Percentiles rank a stretch among this genome's conserved stretches.
Evolutionary conservation across 2,797 vertebrate genomes (phyloP).

Genomic region (Melanotaenia parkinsoni): DNA sequence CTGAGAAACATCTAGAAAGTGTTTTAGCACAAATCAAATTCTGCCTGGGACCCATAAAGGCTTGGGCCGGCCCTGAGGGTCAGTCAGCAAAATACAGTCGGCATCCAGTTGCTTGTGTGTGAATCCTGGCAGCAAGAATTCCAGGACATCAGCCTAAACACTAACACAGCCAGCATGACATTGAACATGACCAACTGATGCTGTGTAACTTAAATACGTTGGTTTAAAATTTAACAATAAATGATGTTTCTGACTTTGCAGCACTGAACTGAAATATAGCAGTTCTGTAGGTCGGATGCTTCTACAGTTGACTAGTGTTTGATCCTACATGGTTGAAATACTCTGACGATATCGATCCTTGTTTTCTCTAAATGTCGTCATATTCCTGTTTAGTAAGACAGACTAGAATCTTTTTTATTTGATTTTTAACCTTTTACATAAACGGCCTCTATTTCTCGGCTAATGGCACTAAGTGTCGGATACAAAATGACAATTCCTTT

Average conservation of each 20-base stretch:
- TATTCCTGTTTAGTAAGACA: not conserved
- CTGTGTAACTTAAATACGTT: not conserved
- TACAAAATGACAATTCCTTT: not conserved
- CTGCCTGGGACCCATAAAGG: too few species aligned
- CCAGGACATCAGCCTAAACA: too few species aligned
- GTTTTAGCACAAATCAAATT: too few species aligned
- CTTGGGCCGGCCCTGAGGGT: not conserved
- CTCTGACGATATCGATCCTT: not conserved
- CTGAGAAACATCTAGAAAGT: too few species aligned
- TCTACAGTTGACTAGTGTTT: not conserved
- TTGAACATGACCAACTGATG: not conserved
- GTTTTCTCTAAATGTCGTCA: not conserved
- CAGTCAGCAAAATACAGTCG: too few species aligned
- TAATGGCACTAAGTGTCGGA: not conserved
- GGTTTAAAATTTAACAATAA: not conserved
- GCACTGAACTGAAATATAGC: not conserved
- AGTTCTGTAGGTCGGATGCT: not conserved
- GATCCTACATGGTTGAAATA: not conserved
- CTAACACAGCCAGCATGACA: too few species aligned
- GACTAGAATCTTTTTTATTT: not conserved
- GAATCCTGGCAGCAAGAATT: too few species aligned
- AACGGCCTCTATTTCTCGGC: not conserved
- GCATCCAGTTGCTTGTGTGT: too few species aligned
- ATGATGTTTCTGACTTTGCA: not conserved
- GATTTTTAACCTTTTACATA: too few species aligned